A percentile compares a stretch with the other conserved stretches of the same genome.
phyloP scores from a whole-genome alignment of 2,888 invertebrate species.

The Drosophila prostipennis region DNA sequence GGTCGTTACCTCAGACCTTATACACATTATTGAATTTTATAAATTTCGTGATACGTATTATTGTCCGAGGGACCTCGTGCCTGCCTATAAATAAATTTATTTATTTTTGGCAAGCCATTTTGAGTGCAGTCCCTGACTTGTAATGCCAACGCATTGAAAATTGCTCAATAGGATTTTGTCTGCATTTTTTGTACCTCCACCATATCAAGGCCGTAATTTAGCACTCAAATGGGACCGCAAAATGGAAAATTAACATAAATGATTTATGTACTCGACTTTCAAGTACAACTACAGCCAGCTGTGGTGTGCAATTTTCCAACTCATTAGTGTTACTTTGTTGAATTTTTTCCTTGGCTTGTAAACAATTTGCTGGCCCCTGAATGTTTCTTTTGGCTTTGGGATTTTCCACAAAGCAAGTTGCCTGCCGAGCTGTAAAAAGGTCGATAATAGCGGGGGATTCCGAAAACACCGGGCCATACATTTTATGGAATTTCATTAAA shows the following conservation, averaged over 20 bases:
- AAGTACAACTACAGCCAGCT: conserved; percentile 36
- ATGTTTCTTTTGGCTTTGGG: conserved; percentile 8
- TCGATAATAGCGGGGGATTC: conserved; percentile 10
- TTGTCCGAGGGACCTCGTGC: conserved; percentile 47
- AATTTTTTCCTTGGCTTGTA: conserved; percentile 54
- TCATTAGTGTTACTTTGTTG: conserved; percentile 55
- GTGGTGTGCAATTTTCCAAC: conserved; percentile 66
- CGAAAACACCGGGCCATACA: not conserved
- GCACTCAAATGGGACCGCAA: conserved; percentile 55
- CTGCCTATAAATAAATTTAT: conserved; percentile 19
- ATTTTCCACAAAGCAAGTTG: conserved; percentile 36
- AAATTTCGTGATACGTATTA: conserved; percentile 54
- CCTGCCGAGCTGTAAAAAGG: conserved; percentile 28
- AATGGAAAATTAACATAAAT: conserved; percentile 59
- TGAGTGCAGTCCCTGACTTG: conserved; percentile 70
- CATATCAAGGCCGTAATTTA: conserved; percentile 64
- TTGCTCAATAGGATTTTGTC: conserved; percentile 50
- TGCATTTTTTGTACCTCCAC: conserved; percentile 15
- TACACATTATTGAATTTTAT: conserved; percentile 49
- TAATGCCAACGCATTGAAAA: conserved; percentile 53
- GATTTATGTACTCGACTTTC: conserved; percentile 63
- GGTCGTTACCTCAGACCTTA: conserved; percentile 52
- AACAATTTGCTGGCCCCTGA: conserved; percentile 32
- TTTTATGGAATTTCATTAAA: conserved; percentile 3
- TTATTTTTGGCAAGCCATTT: conserved; percentile 55